These are phyloP conservation scores for Propithecus perrieri DNA, from an alignment of 2,797 vertebrate species.

Conservation along the genomic window DNA sequence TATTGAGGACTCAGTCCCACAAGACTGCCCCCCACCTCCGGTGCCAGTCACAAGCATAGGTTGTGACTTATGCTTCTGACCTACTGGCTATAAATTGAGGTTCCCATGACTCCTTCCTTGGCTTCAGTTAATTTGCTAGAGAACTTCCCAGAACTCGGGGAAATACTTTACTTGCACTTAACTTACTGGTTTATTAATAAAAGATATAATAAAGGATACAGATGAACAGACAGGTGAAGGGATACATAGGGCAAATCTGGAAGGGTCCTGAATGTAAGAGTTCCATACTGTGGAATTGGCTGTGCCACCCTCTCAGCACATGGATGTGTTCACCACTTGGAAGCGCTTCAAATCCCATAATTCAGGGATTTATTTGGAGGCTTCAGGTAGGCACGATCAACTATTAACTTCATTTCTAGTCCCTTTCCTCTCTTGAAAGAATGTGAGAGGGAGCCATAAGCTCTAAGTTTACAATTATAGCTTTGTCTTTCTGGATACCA, in stretches of 20 bases:
- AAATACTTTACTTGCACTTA: neutral
- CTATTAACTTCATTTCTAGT: neutral
- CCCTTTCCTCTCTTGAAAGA: neutral
- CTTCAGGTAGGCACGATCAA: neutral
- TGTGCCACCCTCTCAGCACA: fast-evolving
- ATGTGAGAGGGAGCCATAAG: too few species aligned
- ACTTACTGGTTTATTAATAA: neutral
- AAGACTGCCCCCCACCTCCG: neutral
- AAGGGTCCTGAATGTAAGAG: too few species aligned
- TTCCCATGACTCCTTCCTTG: neutral
- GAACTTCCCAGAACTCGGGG: neutral
- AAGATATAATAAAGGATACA: neutral
- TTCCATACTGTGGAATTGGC: neutral
- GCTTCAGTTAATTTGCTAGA: neutral
- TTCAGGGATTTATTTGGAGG: neutral
- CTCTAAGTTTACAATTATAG: neutral
- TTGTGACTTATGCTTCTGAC: neutral
- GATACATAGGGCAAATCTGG: neutral
- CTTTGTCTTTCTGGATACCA: neutral
- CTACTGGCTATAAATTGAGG: neutral
- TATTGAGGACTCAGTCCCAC: neutral
- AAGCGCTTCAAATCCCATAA: neutral
- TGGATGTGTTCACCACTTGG: neutral
- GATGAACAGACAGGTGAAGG: neutral
- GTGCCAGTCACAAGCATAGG: neutral